phyloP scores from a whole-genome alignment of 2,888 invertebrate species.

The Lobophora halterata region DNA sequence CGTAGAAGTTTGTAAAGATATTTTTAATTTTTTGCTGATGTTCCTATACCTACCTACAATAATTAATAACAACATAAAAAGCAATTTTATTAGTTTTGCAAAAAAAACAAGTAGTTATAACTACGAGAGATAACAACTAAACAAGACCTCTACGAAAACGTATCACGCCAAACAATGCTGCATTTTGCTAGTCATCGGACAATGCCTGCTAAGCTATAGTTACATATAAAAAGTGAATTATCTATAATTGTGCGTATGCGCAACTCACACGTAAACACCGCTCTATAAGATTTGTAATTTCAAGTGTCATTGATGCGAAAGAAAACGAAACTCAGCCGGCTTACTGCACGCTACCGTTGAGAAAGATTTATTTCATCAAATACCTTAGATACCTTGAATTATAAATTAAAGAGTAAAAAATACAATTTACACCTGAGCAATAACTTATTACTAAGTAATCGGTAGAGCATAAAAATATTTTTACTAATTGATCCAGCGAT shows the following conservation, averaged over 20 bases:
- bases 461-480: too few species aligned
- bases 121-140: neutral
- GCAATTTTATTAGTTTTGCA: too few species aligned
- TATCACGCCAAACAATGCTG: constrained; percentile 7
- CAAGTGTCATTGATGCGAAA: constrained; percentile 41
- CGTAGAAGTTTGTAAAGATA: too few species aligned
- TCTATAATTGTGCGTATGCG: constrained; percentile 29
- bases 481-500: too few species aligned
- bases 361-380: constrained; percentile 12
- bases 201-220: constrained; percentile 29
- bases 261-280: constrained; percentile 38
- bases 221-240: constrained; percentile 33
- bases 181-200: constrained; percentile 26
- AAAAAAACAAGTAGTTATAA: too few species aligned
- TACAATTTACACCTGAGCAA: too few species aligned
- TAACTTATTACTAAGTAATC: too few species aligned
- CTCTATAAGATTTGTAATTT: constrained; percentile 40
- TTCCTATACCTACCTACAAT: too few species aligned
- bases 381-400: too few species aligned
- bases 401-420: too few species aligned
- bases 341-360: constrained; percentile 40
- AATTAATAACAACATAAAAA: too few species aligned
- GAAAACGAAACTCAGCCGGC: constrained; percentile 44
- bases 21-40: too few species aligned
- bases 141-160: constrained; percentile 4